Evolutionary conservation across 2,888 invertebrate species (phyloP).

Genomic region (Micoletzkya japonica): DNA sequence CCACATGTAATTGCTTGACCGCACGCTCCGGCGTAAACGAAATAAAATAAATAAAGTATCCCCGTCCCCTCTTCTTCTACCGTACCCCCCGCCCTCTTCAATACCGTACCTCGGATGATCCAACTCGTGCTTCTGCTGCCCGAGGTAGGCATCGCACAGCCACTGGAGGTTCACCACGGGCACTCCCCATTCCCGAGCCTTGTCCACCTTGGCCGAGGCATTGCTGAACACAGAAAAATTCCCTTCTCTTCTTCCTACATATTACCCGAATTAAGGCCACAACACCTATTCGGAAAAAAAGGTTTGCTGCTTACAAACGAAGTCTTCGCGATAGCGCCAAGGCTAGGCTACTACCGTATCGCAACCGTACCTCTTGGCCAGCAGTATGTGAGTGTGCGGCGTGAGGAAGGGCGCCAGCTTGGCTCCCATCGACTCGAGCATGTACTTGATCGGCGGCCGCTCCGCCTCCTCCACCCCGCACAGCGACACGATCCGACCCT

Average conservation of each 20-base stretch:
- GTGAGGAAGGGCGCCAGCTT: slow-evolving; percentile 74
- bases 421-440: slow-evolving; percentile 84
- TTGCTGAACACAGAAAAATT: not conserved
- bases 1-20: too few species aligned
- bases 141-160: slow-evolving; percentile 51
- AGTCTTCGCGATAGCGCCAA: too few species aligned
- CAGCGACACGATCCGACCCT: slow-evolving; percentile 17
- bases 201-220: slow-evolving; percentile 74
- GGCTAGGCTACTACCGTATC: too few species aligned
- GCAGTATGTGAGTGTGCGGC: slow-evolving; percentile 68
- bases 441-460: slow-evolving; percentile 77
- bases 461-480: slow-evolving; percentile 75
- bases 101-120: slow-evolving; percentile 28
- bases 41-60: too few species aligned
- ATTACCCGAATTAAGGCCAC: not conserved
- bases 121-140: slow-evolving; percentile 33
- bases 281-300: not conserved
- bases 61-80: too few species aligned
- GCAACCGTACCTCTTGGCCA: slow-evolving; percentile 67
- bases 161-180: slow-evolving; percentile 78
- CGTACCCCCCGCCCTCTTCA: not conserved
- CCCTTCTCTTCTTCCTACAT: not conserved
- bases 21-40: too few species aligned
- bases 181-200: slow-evolving; percentile 87
- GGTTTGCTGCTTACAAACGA: too few species aligned